Evolutionary conservation across 2,888 invertebrate species (phyloP), one percentile per base, ranked within the genome.

Genomic region (Timema cristinae): DNA sequence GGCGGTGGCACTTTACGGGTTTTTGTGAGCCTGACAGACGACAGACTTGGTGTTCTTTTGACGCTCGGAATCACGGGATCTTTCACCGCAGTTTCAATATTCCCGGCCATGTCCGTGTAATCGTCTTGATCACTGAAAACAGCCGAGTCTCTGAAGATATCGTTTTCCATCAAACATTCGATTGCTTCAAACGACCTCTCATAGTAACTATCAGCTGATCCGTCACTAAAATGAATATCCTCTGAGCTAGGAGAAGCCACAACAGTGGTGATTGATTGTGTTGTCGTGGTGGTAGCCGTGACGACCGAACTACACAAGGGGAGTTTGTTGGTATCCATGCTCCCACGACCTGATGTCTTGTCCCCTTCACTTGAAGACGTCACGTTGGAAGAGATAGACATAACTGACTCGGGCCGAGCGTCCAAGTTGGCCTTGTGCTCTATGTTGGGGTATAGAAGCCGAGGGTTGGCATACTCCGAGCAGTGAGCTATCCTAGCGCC

Each of bases 391-490:
- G 86, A 86, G 75, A 87, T 86, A 0, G 88, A 88, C 77, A 88
- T 84, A 52, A 88, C 84, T 50, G 81, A 81, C 71, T 81, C 79
- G 6, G 83, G 81, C 67, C 83, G 75, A n/a, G 79, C 76, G 15
- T 79, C 78, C n/a, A 50, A 47, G 48, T n/a, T 48, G 5, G 56
- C 56, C 52, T 66, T 70, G 32, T 77, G 73, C 10, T 77, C 77
- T 51, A 79, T 79, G 69, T 74, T 74, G 7, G 85, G 83, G 61
- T 87, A 87, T 32, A 93, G 83, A 16, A 90, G 88, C 68, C 89
- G 88, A 0, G 94, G 94, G 80, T 94, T 93, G 0, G 91, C 92
- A 78, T 95, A 95, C 79, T 95, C 94, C 0, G 92, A 90, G 32
- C 80, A 79, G 68, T 82, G 80, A 0, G 95, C 95, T 80, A 96